Evolutionary conservation across 1,140 invertebrate species (phyloP), one percentile per base, ranked within the genome.

Genomic region (Sycophila sp.): DNA sequence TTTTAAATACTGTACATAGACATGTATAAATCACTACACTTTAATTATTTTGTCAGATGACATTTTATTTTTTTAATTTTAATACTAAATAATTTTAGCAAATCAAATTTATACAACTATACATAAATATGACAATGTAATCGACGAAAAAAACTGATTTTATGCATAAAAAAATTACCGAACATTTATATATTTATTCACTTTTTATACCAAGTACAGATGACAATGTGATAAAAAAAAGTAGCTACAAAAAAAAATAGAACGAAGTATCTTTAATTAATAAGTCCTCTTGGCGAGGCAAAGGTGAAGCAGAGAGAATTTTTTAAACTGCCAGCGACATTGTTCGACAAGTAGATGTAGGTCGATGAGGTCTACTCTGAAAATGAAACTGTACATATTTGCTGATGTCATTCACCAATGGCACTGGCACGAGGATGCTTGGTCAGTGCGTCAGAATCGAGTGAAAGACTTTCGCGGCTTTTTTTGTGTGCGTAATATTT

Each of bases 331-430:
- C 38, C n/a, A n/a, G 38, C 38, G n/a, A 40, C 13, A 40, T n/a
- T 40, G 5, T 40, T 40, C 8, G 38, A 40, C 38, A 15, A 11
- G 32, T 17, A 28, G 17, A 38, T 65, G 45, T 53, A 65, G 47
- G 34, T 65, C 22, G 34, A 38, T 49, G 40, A 28, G 5, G 30
- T 49, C 51, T 19, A 7, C 4, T 15, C 22, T 17, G 4, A 38
- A 17, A 55, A 55, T 3, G 45, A 56, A 34, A 67, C n/a, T 67
- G 58, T 60, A 67, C 28, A 58, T 58, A 34, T 58, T 67, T 55
- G 38, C 17, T 34, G 4, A 26, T 22, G 32, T 60, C 24, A 62
- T 40, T 62, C 7, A 19, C n/a, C 40, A 15, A n/a, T 42, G n/a
- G n/a, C n/a, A 47, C 19, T 0, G 11, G 5, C 22, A 10, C 40